Conservation (phyloP, 1,140 invertebrate species). For the Drosophila nikananu region DNA sequence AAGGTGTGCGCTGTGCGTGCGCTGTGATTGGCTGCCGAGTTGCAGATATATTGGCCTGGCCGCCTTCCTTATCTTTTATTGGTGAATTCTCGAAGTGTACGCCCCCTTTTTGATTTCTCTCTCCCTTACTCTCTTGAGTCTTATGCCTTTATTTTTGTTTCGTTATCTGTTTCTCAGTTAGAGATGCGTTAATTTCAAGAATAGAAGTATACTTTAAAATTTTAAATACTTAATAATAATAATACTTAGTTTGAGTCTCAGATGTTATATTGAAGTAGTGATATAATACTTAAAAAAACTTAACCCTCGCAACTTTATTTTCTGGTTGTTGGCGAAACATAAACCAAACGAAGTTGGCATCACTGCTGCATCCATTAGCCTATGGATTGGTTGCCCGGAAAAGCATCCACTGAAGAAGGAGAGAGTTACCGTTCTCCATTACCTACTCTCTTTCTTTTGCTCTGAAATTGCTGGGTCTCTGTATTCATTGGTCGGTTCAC, state of each 20-base stretch:
- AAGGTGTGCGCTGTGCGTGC: slow-evolving; percentile 7
- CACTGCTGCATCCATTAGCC: neutral
- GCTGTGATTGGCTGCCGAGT: slow-evolving; percentile 65
- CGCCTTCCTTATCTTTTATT: slow-evolving; percentile 56
- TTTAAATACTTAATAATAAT: too few species aligned
- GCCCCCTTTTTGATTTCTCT: slow-evolving; percentile 1
- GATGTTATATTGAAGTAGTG: neutral
- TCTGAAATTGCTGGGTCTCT: slow-evolving; percentile 33
- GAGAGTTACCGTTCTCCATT: neutral
- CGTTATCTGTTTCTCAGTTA: neutral
- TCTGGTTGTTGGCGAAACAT: neutral
- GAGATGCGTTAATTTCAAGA: neutral
- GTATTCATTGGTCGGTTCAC: slow-evolving; percentile 67
- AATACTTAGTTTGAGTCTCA: too few species aligned
- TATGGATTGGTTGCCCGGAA: slow-evolving; percentile 21
- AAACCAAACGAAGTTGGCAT: neutral
- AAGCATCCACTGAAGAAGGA: slow-evolving; percentile 14
- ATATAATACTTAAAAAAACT: neutral
- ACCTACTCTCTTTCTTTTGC: slow-evolving; percentile 25
- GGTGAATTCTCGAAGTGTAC: slow-evolving; percentile 43
- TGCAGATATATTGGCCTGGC: slow-evolving; percentile 16
- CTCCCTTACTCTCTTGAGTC: neutral
- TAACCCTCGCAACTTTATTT: neutral
- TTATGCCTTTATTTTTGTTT: neutral
- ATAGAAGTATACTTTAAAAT: too few species aligned